Evolutionary conservation across 2,113 vertebrate species (phyloP).

Genomic region (Candoia aspera): DNA sequence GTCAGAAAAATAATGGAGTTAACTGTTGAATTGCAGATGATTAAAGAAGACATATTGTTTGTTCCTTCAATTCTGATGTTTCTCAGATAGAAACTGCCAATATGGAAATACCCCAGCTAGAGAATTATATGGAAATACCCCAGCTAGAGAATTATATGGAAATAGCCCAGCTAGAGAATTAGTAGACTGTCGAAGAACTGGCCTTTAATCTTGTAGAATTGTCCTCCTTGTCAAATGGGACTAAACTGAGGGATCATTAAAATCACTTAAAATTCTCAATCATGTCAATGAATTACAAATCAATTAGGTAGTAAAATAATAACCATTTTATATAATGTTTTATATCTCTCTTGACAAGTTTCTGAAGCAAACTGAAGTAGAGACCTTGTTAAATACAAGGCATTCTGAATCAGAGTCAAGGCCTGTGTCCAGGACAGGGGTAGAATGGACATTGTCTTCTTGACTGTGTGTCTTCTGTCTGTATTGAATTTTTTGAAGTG

Average conservation of each 20-base stretch:
- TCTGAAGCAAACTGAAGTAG: neutral
- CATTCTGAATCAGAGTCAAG: slow-evolving; percentile 4
- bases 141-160: neutral
- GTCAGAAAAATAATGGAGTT: neutral
- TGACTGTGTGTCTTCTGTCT: slow-evolving; percentile 34
- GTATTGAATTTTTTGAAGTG: slow-evolving; percentile 46
- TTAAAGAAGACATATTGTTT: neutral
- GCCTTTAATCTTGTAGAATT: slow-evolving; percentile 11
- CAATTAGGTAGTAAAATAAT: slow-evolving; percentile 1
- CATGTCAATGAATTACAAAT: slow-evolving; percentile 9
- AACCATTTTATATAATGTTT: neutral
- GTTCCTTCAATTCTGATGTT: neutral
- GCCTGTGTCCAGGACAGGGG: neutral
- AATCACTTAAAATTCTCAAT: slow-evolving; percentile 9
- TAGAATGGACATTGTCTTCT: neutral
- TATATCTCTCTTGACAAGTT: neutral
- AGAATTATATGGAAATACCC: neutral
- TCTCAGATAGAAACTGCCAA: neutral
- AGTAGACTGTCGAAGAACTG: neutral
- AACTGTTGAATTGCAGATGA: neutral
- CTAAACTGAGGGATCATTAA: neutral
- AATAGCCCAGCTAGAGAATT: neutral
- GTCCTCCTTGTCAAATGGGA: neutral
- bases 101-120: neutral
- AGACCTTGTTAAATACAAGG: neutral